Conservation (phyloP, 2,888 invertebrate genomes). For the Pandemis corylana region DNA sequence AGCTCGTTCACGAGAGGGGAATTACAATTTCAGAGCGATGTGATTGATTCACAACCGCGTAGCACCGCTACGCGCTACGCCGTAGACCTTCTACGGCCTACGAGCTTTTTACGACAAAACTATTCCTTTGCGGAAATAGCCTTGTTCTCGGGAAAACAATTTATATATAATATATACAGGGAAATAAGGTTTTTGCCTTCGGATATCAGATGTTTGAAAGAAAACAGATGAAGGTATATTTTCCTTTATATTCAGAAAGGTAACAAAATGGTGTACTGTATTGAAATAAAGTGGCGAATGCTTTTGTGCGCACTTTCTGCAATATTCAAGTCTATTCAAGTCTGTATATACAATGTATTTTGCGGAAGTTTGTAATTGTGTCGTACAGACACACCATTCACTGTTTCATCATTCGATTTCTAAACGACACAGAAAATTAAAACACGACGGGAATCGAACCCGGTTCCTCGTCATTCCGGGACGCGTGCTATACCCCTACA, state of each 20-base stretch:
- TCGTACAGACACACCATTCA: too few relatives aligned
- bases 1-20: constrained; percentile 1
- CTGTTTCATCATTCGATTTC: too few relatives aligned
- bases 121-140: constrained; percentile 7
- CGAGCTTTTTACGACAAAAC: constrained; percentile 11
- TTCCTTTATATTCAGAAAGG: not conserved
- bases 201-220: constrained; percentile 19
- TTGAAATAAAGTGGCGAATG: not conserved
- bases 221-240: constrained; percentile 15
- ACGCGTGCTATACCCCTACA: too few relatives aligned
- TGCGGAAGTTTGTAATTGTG: too few relatives aligned
- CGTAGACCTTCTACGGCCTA: constrained; percentile 9
- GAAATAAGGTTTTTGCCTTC: constrained; percentile 19
- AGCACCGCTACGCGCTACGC: constrained; percentile 13
- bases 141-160: constrained; percentile 16
- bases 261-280: not conserved
- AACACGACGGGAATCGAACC: too few relatives aligned
- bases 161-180: constrained; percentile 16
- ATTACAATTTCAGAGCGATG: constrained; percentile 9
- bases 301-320: not conserved
- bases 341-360: not conserved
- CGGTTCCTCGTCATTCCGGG: too few relatives aligned
- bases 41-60: constrained; percentile 10
- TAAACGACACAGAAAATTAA: too few relatives aligned
- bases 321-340: not conserved